Evolutionary conservation across 2,888 invertebrate genomes (phyloP).

Genomic region (Sarcophaga variegata): DNA sequence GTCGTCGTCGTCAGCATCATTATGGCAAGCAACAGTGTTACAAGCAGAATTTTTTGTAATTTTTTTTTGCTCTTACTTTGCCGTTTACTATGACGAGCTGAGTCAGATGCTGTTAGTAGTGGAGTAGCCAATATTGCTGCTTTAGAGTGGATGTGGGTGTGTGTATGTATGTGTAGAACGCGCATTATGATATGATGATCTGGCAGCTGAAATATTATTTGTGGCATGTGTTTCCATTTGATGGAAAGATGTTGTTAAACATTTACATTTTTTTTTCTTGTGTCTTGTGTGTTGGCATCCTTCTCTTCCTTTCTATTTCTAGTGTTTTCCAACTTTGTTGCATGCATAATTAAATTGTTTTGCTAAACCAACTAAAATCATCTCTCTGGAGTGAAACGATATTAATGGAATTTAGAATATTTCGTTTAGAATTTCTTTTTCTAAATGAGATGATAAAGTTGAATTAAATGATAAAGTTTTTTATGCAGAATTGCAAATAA

Average conservation of each 20-base stretch:
- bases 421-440: neutral
- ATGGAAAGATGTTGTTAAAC: neutral
- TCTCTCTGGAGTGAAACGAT: neutral
- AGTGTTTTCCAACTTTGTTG: neutral
- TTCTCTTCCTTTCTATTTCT: neutral
- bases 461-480: too few species aligned
- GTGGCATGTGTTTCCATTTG: constrained; percentile 25
- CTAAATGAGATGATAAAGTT: too few species aligned
- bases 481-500: too few species aligned
- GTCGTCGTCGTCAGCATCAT: neutral
- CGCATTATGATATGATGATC: constrained; percentile 39
- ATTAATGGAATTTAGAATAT: neutral
- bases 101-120: neutral
- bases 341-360: neutral
- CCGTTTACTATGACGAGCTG: neutral
- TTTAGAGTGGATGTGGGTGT: too few species aligned
- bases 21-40: neutral
- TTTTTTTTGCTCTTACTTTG: neutral
- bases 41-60: neutral
- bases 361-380: neutral
- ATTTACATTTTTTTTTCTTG: neutral
- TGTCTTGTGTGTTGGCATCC: neutral
- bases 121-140: too few species aligned
- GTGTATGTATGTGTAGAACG: neutral
- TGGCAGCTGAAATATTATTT: constrained; percentile 22